Conservation (phyloP, 2,888 invertebrate species). For the Amorpha juglandis region DNA sequence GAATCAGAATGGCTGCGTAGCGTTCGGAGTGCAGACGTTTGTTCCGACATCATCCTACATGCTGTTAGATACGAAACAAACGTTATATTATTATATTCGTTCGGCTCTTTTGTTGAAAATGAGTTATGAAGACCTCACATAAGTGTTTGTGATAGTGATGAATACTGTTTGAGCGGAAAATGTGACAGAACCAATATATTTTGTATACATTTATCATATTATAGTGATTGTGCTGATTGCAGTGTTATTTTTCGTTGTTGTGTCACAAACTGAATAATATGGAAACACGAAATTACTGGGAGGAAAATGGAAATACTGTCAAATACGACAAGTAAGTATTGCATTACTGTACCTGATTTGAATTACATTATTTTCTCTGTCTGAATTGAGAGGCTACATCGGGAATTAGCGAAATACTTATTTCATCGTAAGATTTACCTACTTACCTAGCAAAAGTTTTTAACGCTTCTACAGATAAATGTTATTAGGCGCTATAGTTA, state of each 20-base stretch:
- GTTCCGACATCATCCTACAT: conserved; percentile 41
- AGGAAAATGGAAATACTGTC: conserved; percentile 72
- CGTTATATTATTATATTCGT: conserved; percentile 41
- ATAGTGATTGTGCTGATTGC: conserved; percentile 37
- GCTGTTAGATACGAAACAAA: conserved; percentile 56
- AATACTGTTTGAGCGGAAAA: conserved; percentile 38
- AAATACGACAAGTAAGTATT: conserved; percentile 77
- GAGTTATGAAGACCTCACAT: conserved; percentile 60
- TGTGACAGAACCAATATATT: conserved; percentile 41
- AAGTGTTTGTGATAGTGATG: conserved; percentile 48
- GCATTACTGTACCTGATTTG: not conserved
- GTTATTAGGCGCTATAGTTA: too few species aligned
- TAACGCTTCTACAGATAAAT: too few species aligned
- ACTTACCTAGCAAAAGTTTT: too few species aligned
- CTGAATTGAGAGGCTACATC: not conserved
- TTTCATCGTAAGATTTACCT: too few species aligned
- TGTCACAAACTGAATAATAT: conserved; percentile 63
- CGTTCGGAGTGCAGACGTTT: conserved; percentile 51
- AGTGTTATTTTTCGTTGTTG: conserved; percentile 56
- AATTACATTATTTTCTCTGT: not conserved
- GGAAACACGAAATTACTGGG: conserved; percentile 78
- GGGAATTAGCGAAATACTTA: too few species aligned
- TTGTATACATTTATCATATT: not conserved
- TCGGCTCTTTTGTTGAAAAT: conserved; percentile 53
- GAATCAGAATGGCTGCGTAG: conserved; percentile 57